Base-by-base conservation (phyloP, 2,113 vertebrate species). In the Polyodon spathula region DNA sequence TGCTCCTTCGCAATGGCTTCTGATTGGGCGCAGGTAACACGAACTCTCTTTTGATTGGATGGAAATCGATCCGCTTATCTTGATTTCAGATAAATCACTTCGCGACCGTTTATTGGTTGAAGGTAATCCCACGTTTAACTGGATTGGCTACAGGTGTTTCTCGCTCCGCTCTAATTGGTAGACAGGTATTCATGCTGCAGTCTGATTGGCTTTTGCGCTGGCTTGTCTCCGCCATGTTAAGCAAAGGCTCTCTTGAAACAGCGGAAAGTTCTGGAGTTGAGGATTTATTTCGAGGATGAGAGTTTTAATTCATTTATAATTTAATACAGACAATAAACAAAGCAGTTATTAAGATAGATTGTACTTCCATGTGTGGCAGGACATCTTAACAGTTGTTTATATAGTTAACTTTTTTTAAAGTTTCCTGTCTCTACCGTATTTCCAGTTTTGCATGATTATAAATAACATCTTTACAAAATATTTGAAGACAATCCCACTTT, bases 141-240 rank as follows among this genome's bases (percentile, higher is more conserved):
- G 62, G 76, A 79, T 79, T 81, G 80, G 79, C 60, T 75, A 50
- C 74, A 82, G 78, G 78, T 81, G 70, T 58, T 40, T 6, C 54
- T 63, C 62, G 6, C 56, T 41, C 37, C 41, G n/a, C 54, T 67
- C 48, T 68, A n/a, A 86, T 86, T 84, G 84, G 85, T 37, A 64
- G 41, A 4, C 69, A 71, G 71, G 74, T 77, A 68, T 53, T 38
- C 4, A 62, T 68, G 58, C 61, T 48, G 56, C 56, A 39, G 61
- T 10, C 11, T 60, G 68, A 39, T 72, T 63, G 56, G 69, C 64
- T 59, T 0, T 12, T 15, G 7, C 2, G 10, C 52, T 53, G 61
- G 41, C 38, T 65, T 67, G 12, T 15, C 71, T 56, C 75, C 69
- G 76, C 82, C 79, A 81, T 76, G 68, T 84, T 72, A 63, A 27